phyloP scores from a whole-genome alignment of 92 coral and sea anemone genomes.

The Phenganax marumi region DNA sequence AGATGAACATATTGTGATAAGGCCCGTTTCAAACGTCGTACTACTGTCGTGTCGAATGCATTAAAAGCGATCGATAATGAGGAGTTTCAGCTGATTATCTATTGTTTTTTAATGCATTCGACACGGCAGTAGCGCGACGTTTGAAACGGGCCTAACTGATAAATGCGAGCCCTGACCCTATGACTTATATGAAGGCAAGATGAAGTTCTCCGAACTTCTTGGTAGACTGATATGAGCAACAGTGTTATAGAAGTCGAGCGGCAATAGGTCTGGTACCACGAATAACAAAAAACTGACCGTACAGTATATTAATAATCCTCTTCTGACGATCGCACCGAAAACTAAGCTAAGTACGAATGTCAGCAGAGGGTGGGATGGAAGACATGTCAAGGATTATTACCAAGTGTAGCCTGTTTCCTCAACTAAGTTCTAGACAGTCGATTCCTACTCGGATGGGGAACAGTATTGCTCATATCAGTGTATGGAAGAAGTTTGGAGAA shows the following conservation, averaged over 20 bases:
- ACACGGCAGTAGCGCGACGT: too few relatives aligned
- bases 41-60: too few relatives aligned
- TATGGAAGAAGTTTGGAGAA: conserved; percentile 33
- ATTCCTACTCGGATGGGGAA: conserved; percentile 9
- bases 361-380: not conserved
- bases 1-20: not conserved
- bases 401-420: not conserved
- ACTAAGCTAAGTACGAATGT: not conserved
- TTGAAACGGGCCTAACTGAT: too few relatives aligned
- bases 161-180: too few relatives aligned
- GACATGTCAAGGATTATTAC: not conserved
- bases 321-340: not conserved
- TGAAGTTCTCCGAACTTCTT: not conserved
- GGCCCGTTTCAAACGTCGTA: too few relatives aligned
- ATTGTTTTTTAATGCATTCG: too few relatives aligned
- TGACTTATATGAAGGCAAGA: too few relatives aligned
- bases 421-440: not conserved
- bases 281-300: not conserved
- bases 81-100: too few relatives aligned
- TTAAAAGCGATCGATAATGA: too few relatives aligned
- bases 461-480: conserved; percentile 35
- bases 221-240: not conserved
- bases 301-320: not conserved
- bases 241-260: conserved; percentile 1
- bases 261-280: not conserved